phyloP scores from a whole-genome alignment of 2,888 invertebrate species.

The Erebia ligea region DNA sequence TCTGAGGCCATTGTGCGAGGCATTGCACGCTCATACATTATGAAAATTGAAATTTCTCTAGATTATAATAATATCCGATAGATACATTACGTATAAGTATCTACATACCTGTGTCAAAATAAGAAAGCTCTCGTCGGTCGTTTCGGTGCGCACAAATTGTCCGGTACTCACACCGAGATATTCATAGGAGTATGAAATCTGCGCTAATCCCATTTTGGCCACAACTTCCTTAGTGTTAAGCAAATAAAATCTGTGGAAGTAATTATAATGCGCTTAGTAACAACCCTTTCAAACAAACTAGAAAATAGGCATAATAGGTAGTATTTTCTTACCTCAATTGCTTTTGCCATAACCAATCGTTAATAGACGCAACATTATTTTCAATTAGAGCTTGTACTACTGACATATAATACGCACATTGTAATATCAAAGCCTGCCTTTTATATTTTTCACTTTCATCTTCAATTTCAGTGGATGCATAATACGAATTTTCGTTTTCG shows the following conservation, averaged over 20 bases:
- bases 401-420: slow-evolving; percentile 95
- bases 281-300: background rate
- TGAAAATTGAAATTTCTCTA: no score
- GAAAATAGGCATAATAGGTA: background rate
- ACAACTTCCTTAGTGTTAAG: slow-evolving; percentile 84
- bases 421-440: slow-evolving; percentile 95
- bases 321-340: slow-evolving; percentile 87
- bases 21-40: no score
- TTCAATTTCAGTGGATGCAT: slow-evolving; percentile 77
- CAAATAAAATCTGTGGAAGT: slow-evolving; percentile 86
- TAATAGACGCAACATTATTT: slow-evolving; percentile 85
- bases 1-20: no score
- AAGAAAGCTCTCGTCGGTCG: slow-evolving; percentile 98
- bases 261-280: background rate
- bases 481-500: slow-evolving; percentile 78
- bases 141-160: slow-evolving; percentile 96
- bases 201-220: slow-evolving; percentile 95
- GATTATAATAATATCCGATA: no score
- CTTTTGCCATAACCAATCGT: slow-evolving; percentile 97
- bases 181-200: slow-evolving; percentile 98
- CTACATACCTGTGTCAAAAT: slow-evolving; percentile 92
- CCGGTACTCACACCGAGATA: slow-evolving; percentile 97
- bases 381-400: slow-evolving; percentile 91
- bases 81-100: no score
- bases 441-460: slow-evolving; percentile 90